Percentiles rank a stretch among this genome's conserved stretches.
These are phyloP conservation scores for Vireo altiloquus DNA, from an alignment of 2,113 vertebrate species.

Conservation along the genomic window DNA sequence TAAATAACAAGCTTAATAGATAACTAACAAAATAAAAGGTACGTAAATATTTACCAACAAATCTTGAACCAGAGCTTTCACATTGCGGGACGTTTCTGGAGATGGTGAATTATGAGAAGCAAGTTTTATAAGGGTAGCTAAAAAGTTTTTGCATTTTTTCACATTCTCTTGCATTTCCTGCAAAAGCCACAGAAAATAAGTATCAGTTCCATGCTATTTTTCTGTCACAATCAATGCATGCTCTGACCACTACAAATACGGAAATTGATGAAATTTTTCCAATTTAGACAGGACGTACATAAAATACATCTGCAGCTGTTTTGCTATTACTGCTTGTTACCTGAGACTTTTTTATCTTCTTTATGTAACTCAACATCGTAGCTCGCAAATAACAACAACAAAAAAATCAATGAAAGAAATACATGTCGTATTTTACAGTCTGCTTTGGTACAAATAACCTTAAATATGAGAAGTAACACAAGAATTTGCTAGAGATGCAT, in stretches of 20 bases:
- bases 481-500: neutral
- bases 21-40: neutral
- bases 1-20: neutral
- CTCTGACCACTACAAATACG: neutral
- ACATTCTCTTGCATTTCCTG: slow-evolving; percentile 92
- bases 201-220: neutral
- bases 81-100: slow-evolving; percentile 85
- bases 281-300: neutral
- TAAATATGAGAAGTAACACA: neutral
- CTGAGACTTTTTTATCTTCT: neutral
- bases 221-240: neutral
- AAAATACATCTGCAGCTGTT: neutral
- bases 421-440: neutral
- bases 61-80: slow-evolving; percentile 87
- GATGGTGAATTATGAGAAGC: slow-evolving; percentile 86
- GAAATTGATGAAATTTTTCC: neutral
- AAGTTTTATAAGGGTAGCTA: slow-evolving; percentile 87
- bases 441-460: neutral
- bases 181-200: neutral
- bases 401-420: neutral
- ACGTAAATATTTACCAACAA: slow-evolving; percentile 77
- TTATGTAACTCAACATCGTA: neutral
- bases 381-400: neutral
- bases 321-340: neutral
- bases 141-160: slow-evolving; percentile 90